Evolutionary conservation across 2,797 vertebrate genomes (phyloP), one percentile per base, ranked within the genome.

Genomic region (Alca torda): DNA sequence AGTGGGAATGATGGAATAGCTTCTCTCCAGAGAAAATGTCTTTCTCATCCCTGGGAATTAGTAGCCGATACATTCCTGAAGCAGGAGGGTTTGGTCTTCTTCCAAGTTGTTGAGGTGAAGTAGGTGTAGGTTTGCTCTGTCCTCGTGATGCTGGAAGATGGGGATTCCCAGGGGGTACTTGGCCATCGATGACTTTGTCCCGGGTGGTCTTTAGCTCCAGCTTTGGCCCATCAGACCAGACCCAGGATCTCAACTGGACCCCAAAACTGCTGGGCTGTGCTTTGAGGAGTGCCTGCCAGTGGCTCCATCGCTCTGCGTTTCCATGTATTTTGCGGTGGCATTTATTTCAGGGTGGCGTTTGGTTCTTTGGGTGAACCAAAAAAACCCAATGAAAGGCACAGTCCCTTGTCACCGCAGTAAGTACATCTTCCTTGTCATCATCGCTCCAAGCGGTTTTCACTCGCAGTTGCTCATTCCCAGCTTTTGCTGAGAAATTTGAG

Each of bases 271-370:
- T 48, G 72, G 21, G 63, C 35, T 43, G 26, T 0, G 1, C 41
- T 48, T 41, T 76, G 31, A 12, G 70, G 35, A 28, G n/a, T 54
- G 6, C 48, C 12, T 9, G 7, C 25, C 6, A 3, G 9, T 16
- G 31, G 9, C 30, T 80, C 28, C 51, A 1, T 35, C 26, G 2
- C 26, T 35, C 30, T 37, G 31, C 13, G 8, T 51, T 51, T 24
- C 18, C 13, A 10, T 1, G 0, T 28, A 3, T 59, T 60, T 77
- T 14, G 24, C 0, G 5, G 65, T n/a, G 33, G 18, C 13, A 3
- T 56, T 78, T 78, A 3, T 56, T 78, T 78, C 3, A 12, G 23
- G 41, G 46, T n/a, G 35, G 2, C 3, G 0, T 69, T 68, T 45
- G 61, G 37, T 59, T 69, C n/a, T 39, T 63, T 2, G 3, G 16